Base-by-base conservation (phyloP, 2,888 invertebrate species). In the Aphrophora alni region DNA sequence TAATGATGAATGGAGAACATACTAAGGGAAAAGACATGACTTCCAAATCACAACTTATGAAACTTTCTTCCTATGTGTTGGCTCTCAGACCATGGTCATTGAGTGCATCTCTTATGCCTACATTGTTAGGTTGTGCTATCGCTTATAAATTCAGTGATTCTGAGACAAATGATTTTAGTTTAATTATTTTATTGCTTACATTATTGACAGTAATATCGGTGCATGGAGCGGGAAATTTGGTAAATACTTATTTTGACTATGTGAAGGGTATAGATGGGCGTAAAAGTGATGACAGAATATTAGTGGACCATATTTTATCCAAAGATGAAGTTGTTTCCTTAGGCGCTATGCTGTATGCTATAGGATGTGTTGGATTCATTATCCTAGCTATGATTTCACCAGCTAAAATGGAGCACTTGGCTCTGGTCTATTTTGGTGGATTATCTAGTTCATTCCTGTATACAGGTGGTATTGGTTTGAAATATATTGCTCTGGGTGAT, bases 181-280 rank as follows among this genome's bases (percentile, higher is more conserved):
- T 94, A 90, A 89, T 94, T 82, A 93, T 95, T 0, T 91, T 97
- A 84, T 86, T 97, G 71, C 90, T 97, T 17, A 97, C 97, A 1
- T 90, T 96, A 75, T 92, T 96, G 85, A 97, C 97, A 2, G 94
- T 97, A 26, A 91, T 97, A 82, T 95, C 95, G 0, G 98, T 98
- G 2, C 98, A 98, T 87, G 97, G 97, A 82, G 98, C 98, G 82
- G 98, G 98, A 77, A 98, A 98, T 89, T 94, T 98, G 68, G 98
- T 98, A 27, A 98, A 98, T 88, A 98, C 98, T 0, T 98, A 98
- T 88, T 98, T 95, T 88, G 98, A 98, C 89, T 98, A 95, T 87
- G 93, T 96, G 38, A 96, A 96, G 89, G 98, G 96, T 73, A 97
- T 98, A 80, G 98, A 98, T 88, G 95, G 95, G 87, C 92, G 95